Conservation (phyloP, 2,113 vertebrate genomes). For the Dasyornis broadbenti region DNA sequence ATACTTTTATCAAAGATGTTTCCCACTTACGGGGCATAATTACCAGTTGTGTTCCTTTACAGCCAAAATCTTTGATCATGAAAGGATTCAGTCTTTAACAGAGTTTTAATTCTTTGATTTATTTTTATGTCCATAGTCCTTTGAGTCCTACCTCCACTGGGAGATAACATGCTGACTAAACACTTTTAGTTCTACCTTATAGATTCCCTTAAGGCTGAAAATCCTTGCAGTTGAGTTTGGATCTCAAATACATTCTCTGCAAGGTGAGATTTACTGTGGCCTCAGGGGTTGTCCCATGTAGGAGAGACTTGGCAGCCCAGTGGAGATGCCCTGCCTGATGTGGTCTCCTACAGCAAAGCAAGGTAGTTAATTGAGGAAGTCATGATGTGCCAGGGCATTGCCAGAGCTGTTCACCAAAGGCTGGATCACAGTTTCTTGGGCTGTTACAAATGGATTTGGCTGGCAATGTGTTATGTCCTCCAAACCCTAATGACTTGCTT, state of each 20-base stretch:
- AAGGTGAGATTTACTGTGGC: not conserved
- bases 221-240: not conserved
- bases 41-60: not conserved
- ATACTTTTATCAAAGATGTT: not conserved
- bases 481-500: not conserved
- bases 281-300: not conserved
- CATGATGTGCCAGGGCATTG: not conserved
- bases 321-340: not conserved
- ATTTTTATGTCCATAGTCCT: not conserved
- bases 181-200: not conserved
- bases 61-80: not conserved
- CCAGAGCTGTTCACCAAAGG: not conserved
- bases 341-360: not conserved
- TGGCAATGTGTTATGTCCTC: not conserved
- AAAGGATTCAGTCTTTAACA: not conserved
- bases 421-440: not conserved
- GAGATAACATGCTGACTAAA: not conserved
- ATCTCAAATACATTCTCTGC: not conserved
- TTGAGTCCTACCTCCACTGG: not conserved
- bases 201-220: not conserved
- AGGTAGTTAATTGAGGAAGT: not conserved
- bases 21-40: not conserved
- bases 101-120: not conserved
- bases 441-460: not conserved
- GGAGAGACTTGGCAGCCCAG: not conserved